Base-by-base conservation (phyloP, 1,140 invertebrate species). In the Drosophila melanica region DNA sequence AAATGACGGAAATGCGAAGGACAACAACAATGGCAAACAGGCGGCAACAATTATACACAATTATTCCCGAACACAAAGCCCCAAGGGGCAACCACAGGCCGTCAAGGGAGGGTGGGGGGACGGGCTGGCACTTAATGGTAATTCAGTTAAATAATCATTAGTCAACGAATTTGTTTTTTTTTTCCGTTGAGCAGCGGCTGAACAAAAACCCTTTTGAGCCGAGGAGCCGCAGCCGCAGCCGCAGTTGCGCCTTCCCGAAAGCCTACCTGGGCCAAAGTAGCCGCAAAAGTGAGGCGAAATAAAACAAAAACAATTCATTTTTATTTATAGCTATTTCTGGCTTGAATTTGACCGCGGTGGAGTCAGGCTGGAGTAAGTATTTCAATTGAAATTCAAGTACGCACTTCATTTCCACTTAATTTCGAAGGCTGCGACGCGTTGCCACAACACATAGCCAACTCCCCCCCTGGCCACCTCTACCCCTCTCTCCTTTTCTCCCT, bases 111-210 rank as follows among this genome's bases (percentile, higher is more conserved):
- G 42, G 62, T 23, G 64, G 70, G 44, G n/a, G 30, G 50, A n/a
- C 41, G 20, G 27, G 27, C 5, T 27, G 47, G 47, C 67, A 81
- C 84, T 79, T 82, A 87, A 87, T 87, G 75, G 68, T 87, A 89
- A 89, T 89, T 89, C 84, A 89, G 84, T 84, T 84, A 89, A 84
- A 87, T 82, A 89, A 80, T 89, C 84, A 89, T 89, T 89, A 89
- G 77, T 89, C 84, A 84, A 77, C 79, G 71, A 63, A 82, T 77
- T n/a, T n/a, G n/a, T n/a, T n/a, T n/a, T n/a, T n/a, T n/a, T 35
- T 37, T 53, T 50, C 42, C 11, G 47, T 27, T 41, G n/a, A 39
- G 35, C 53, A 64, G 12, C 33, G 16, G 39, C 41, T 12, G 18
- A 18, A 59, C n/a, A 4, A 48, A 57, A 74, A 41, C 58, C 57